These are phyloP conservation scores for Callimorpha dominula DNA, from an alignment of 2,888 invertebrate species.

Conservation along the genomic window DNA sequence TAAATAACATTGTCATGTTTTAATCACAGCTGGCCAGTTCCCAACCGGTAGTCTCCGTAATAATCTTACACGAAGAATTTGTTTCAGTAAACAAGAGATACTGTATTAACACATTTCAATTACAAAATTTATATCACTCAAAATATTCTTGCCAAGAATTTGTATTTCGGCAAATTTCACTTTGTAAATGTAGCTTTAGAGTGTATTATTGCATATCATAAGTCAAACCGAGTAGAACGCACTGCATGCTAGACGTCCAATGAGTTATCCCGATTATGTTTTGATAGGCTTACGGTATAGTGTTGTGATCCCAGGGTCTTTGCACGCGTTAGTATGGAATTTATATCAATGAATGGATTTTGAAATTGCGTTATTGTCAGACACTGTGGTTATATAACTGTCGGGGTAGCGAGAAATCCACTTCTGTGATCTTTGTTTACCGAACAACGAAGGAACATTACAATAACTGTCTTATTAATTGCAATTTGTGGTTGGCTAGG, in stretches of 20 bases:
- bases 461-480: constrained; percentile 34
- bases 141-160: constrained; percentile 64
- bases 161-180: constrained; percentile 48
- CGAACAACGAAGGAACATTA: constrained; percentile 39
- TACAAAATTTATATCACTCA: constrained; percentile 66
- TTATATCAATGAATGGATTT: constrained; percentile 70
- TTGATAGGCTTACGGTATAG: constrained; percentile 73
- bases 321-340: constrained; percentile 63
- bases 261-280: constrained; percentile 74
- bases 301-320: constrained; percentile 77
- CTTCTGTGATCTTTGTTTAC: constrained; percentile 63
- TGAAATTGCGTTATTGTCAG: constrained; percentile 51
- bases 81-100: constrained; percentile 69
- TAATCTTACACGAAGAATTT: constrained; percentile 67
- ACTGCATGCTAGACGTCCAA: constrained; percentile 62
- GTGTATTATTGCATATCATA: constrained; percentile 57
- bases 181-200: constrained; percentile 55
- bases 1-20: constrained; percentile 54
- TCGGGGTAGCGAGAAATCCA: constrained; percentile 49
- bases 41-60: constrained; percentile 53
- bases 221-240: constrained; percentile 38
- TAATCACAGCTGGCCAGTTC: constrained; percentile 52
- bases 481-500: constrained; percentile 20
- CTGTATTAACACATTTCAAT: constrained; percentile 69
- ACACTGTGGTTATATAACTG: constrained; percentile 59